phyloP scores from a whole-genome alignment of 1,140 invertebrate genomes.

The Druon quercuslanigerum region DNA sequence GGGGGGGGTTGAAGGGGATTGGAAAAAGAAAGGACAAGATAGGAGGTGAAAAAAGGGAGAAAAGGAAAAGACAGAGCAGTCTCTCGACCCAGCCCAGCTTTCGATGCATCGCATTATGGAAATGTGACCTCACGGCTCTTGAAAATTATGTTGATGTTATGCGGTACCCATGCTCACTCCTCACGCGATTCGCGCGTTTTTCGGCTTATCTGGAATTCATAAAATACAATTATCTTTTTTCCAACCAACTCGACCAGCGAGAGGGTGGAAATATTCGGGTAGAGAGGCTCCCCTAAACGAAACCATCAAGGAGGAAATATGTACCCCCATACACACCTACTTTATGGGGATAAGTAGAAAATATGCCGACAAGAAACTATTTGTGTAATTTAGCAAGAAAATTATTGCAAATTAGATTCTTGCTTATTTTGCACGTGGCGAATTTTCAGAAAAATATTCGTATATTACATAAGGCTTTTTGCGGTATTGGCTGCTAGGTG shows the following conservation, averaged over 20 bases:
- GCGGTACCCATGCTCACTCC: constrained; percentile 46
- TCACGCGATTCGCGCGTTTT: constrained; percentile 50
- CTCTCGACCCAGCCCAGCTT: constrained; percentile 54
- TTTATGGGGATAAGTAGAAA: constrained; percentile 1
- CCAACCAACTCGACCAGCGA: constrained; percentile 28
- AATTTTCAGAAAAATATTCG: not conserved
- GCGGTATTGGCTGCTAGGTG: too few species aligned
- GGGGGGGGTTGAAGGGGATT: constrained; percentile 24
- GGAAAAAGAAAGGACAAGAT: not conserved
- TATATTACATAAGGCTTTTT: too few species aligned
- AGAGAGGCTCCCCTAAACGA: constrained; percentile 7
- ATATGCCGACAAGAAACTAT: too few species aligned
- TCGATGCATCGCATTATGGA: constrained; percentile 72
- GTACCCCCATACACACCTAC: constrained; percentile 10
- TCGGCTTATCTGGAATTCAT: constrained; percentile 65
- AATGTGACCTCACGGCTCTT: constrained; percentile 67
- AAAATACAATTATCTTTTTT: constrained; percentile 66
- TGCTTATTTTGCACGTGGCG: not conserved
- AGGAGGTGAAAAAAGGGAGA: constrained; percentile 33
- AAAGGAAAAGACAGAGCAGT: constrained; percentile 42
- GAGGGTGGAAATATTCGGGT: constrained; percentile 19
- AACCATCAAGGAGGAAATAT: constrained; percentile 12
- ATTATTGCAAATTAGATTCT: constrained; percentile 17
- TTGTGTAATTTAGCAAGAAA: not conserved
- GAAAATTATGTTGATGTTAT: constrained; percentile 73